Percentiles rank a stretch among this genome's conserved stretches.
phyloP scores from a whole-genome alignment of 2,888 invertebrate species.

The Cataglyphis cursor region DNA sequence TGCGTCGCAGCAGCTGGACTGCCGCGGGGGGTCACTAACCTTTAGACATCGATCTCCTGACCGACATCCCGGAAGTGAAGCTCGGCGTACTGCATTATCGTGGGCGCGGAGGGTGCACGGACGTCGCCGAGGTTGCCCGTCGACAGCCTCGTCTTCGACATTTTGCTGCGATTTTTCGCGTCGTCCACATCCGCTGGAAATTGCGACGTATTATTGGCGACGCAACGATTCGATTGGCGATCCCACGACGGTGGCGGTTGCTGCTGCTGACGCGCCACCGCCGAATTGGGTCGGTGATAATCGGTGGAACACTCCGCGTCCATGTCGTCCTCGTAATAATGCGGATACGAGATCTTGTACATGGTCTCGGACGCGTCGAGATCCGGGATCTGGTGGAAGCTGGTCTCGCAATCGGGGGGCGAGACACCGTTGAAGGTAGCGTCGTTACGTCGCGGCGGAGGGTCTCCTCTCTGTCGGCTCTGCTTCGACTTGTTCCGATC shows the following conservation, averaged over 20 bases:
- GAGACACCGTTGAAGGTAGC: conserved; percentile 54
- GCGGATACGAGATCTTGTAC: conserved; percentile 85
- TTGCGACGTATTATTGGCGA: conserved; percentile 55
- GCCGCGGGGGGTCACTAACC: conserved; percentile 83
- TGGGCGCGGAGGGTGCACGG: conserved; percentile 78
- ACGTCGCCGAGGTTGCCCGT: conserved; percentile 69
- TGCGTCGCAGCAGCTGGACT: neutral
- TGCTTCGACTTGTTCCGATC: conserved; percentile 79
- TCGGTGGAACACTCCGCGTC: conserved; percentile 78
- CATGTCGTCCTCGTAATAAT: conserved; percentile 85
- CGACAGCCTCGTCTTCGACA: conserved; percentile 77
- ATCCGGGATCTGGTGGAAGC: conserved; percentile 82
- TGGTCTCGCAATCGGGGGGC: conserved; percentile 79
- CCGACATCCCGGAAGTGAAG: conserved; percentile 91
- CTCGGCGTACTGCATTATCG: conserved; percentile 89
- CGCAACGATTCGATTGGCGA: conserved; percentile 62
- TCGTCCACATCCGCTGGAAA: conserved; percentile 62
- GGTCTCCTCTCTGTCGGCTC: conserved; percentile 67
- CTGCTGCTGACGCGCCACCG: conserved; percentile 55
- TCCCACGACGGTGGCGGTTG: conserved; percentile 67
- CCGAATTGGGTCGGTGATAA: conserved; percentile 70
- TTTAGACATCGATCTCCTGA: conserved; percentile 90
- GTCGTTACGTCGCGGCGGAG: conserved; percentile 44
- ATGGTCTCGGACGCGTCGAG: conserved; percentile 82
- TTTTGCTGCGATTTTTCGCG: conserved; percentile 73